Evolutionary conservation across 2,888 invertebrate species (phyloP), one percentile per base, ranked within the genome.

Genomic region (Chloroclysta siterata): DNA sequence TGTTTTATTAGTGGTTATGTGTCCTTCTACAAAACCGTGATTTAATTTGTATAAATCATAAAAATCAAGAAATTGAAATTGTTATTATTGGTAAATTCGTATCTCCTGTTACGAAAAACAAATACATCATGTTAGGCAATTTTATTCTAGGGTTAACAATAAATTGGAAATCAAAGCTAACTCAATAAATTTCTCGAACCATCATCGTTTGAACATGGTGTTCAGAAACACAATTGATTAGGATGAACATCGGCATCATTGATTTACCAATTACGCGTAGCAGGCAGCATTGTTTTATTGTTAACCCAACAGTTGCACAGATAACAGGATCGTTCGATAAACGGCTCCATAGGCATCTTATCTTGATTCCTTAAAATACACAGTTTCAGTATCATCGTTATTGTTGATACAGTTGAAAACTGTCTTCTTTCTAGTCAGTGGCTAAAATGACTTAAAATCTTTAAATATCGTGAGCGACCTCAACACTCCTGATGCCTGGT

Each of bases 351-450:
- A 14, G 44, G 28, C 14, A 54, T 17, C 44, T 64, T 71, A 66
- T 71, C 70, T 61, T 47, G 54, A 67, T 66, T 67, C 63, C 53
- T 58, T 63, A 46, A 60, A 65, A 70, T 60, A 53, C 53, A 54
- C 60, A 58, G 61, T 65, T 67, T 60, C 65, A 55, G 53, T 66
- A 63, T 71, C 55, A 65, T 66, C 50, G 58, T 28, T 29, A 56
- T 71, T 64, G 55, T 63, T 60, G 54, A 47, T n/a, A 58, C 15
- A 41, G 8, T 1, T 33, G 8, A 33, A 8, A 33, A 6, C 5
- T 33, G 2, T 33, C 33, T 33, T 33, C 22, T 22, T 22, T 22
- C 22, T 1, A 22, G 3, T 1, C 22, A 22, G 22, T 22, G 3
- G 22, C n/a, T n/a, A n/a, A n/a, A n/a, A n/a, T n/a, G n/a, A n/a